Conservation (phyloP, 1,140 invertebrate genomes). For the Formica exsecta region DNA sequence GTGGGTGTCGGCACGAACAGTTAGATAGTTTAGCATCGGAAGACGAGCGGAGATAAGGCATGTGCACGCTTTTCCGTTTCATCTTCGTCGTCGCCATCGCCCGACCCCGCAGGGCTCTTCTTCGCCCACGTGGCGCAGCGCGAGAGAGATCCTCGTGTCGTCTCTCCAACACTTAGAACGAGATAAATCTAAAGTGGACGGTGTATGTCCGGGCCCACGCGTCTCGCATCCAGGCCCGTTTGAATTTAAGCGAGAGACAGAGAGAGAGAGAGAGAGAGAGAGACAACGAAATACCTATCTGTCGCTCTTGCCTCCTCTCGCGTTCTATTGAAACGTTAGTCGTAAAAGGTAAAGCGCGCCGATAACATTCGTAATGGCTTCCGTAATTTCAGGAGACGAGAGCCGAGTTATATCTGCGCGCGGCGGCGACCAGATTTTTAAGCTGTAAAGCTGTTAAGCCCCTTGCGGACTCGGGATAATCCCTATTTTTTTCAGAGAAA, state of each 20-base stretch:
- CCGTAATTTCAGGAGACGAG: conserved; percentile 53
- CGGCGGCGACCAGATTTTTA: conserved; percentile 22
- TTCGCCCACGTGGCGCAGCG: conserved; percentile 46
- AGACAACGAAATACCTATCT: neutral
- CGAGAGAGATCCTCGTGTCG: conserved; percentile 38
- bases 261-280: neutral
- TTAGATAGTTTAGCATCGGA: conserved; percentile 58
- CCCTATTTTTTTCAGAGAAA: neutral
- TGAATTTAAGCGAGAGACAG: conserved; percentile 3
- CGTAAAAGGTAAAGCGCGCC: conserved; percentile 53
- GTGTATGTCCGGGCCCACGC: conserved; percentile 41
- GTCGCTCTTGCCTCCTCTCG: neutral
- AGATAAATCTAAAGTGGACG: conserved; percentile 65
- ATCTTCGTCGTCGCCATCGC: conserved; percentile 9
- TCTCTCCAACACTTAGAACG: conserved; percentile 57
- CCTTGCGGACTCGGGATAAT: neutral
- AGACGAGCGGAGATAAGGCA: conserved; percentile 16
- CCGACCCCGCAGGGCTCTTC: conserved; percentile 26
- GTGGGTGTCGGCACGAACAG: conserved; percentile 47
- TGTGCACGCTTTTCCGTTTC: conserved; percentile 59
- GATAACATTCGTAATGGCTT: conserved; percentile 55
- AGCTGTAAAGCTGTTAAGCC: neutral
- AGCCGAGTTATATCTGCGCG: neutral
- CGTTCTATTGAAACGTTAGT: conserved; percentile 44
- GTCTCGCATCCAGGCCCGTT: conserved; percentile 15